Evolutionary conservation across 2,797 vertebrate species (phyloP), one percentile per base, ranked within the genome.

Genomic region (Fistularia commersonii): DNA sequence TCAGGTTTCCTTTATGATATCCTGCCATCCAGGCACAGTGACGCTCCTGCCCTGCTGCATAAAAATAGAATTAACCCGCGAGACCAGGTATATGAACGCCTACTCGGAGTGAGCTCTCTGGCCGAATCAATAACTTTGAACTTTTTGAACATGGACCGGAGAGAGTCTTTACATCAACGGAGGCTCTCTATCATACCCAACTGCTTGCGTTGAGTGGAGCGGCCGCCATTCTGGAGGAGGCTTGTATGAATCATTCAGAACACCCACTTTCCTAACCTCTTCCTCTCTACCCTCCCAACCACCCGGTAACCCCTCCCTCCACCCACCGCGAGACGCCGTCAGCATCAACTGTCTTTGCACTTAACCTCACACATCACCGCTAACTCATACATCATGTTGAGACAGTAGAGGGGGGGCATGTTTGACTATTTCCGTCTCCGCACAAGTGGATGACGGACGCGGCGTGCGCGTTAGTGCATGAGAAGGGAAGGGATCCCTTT

Each of bases 191-290:
- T 70, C 67, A 57, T 63, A 74, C 71, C 78, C 60, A 56, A 48
- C 64, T 46, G 70, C 66, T 44, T 58, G 69, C 39, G 68, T 57
- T 36, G 54, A 79, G 62, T 23, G 34, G 55, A 64, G 62, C 65
- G 37, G 65, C 61, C 45, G 61, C 15, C 33, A 45, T 42, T 62
- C 62, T 57, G 76, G 78, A 74, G 81, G 69, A 54, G 51, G 70
- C 58, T 53, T 47, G 41, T 48, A 69, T 87, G 86, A 87, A 83
- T 88, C 86, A 87, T 66, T 67, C 54, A 69, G 63, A 58, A 73
- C 82, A 54, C 86, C 86, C 85, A 88, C 85, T 65, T 68, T 45
- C 42, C 58, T 82, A 66, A 83, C 84, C 82, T 86, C 79, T 71
- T 61, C 67, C 64, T 61, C 67, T 67, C 67, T 69, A 62, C 68